Conservation (phyloP, 2,888 invertebrate genomes). For the Heliconius cydno region DNA sequence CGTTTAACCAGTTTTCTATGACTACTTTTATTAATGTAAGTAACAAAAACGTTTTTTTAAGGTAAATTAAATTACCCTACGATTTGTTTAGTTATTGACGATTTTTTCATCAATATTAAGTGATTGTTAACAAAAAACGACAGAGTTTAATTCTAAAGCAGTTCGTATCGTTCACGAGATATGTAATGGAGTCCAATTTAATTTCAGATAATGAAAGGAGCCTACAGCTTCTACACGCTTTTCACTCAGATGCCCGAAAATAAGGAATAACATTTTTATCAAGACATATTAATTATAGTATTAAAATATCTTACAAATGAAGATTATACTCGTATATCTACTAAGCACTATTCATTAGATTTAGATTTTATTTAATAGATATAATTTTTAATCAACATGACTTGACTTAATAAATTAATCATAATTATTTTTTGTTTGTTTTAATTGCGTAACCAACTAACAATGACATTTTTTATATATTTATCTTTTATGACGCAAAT, state of each 20-base stretch:
- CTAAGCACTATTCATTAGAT: background rate
- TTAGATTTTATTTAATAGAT: too few species aligned
- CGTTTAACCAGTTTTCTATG: slow-evolving; percentile 60
- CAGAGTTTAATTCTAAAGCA: background rate
- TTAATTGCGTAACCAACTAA: too few species aligned
- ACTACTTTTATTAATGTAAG: slow-evolving; percentile 67
- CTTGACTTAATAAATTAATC: too few species aligned
- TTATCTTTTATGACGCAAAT: too few species aligned
- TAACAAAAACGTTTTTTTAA: slow-evolving; percentile 11
- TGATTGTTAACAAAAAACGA: background rate
- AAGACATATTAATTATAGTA: background rate
- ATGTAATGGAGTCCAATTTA: background rate
- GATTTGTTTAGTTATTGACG: too few species aligned
- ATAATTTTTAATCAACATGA: too few species aligned
- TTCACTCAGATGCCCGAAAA: slow-evolving; percentile 60
- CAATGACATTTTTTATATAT: too few species aligned
- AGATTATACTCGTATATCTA: background rate
- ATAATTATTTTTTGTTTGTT: too few species aligned
- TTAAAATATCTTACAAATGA: background rate
- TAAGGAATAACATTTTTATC: background rate
- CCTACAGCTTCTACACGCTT: slow-evolving; percentile 69
- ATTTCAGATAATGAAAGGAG: slow-evolving; percentile 64
- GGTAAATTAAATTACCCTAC: too few species aligned
- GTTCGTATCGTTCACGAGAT: background rate
- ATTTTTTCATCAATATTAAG: too few species aligned